Percentiles rank a stretch among this genome's conserved stretches.
Evolutionary conservation across 2,113 vertebrate species (phyloP).

Genomic region (Hippoglossus stenolepis): DNA sequence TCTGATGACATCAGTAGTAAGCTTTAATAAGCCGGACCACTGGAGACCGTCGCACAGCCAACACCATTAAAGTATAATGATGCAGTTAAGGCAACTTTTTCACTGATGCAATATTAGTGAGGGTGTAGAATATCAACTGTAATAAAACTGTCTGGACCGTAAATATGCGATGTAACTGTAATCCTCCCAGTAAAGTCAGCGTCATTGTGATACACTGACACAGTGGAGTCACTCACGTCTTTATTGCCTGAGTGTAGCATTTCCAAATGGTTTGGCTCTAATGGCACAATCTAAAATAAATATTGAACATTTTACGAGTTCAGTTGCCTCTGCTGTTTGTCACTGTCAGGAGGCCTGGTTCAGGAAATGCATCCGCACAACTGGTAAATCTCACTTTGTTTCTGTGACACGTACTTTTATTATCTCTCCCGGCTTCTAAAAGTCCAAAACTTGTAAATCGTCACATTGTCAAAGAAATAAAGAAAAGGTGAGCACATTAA

Average conservation of each 20-base stretch:
- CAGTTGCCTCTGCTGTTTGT: background rate
- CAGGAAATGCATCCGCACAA: background rate
- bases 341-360: background rate
- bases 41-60: constrained; percentile 11
- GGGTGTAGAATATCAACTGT: background rate
- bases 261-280: constrained; percentile 1
- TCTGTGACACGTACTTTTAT: background rate
- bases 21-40: constrained; percentile 27
- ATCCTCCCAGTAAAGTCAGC: background rate
- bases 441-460: background rate
- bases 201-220: background rate
- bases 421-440: constrained; percentile 1
- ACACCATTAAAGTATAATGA: background rate
- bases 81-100: background rate
- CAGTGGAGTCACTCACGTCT: background rate
- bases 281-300: background rate
- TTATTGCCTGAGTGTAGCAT: background rate
- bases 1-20: background rate
- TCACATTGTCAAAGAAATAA: background rate
- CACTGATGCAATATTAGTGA: background rate
- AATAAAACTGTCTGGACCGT: background rate
- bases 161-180: background rate
- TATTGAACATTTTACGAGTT: background rate
- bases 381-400: background rate
- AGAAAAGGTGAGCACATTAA: background rate